Evolutionary conservation across 1,140 invertebrate genomes (phyloP), one percentile per base, ranked within the genome.

Genomic region (Coptotermes formosanus): DNA sequence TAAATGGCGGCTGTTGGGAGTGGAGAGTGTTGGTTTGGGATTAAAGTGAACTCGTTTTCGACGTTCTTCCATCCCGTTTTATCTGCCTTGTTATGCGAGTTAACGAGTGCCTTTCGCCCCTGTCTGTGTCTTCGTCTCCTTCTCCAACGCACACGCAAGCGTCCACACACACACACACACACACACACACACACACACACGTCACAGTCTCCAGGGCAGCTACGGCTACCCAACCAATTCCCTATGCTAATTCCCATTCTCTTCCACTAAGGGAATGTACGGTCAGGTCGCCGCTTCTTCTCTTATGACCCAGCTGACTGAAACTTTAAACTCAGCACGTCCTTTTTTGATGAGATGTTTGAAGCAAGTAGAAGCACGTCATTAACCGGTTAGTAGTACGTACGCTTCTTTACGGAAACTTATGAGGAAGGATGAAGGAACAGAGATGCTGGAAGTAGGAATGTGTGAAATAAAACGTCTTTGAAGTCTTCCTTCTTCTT

Each of bases 281-380:
- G 64, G 64, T 75, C 25, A 30, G 64, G n/a, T 75, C 64, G n/a
- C n/a, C n/a, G 1, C 64, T 30, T 64, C 64, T 14, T n/a, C 64
- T 75, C n/a, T 30, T 16, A 75, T 75, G 16, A 75, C 64, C 64
- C 25, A 30, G 64, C 64, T 30, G 64, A 75, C 25, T 75, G 64
- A 75, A 75, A 75, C 19, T 55, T 55, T 75, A 75, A 75, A 75
- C 25, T 25, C 64, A 25, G 25, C 64, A 75, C 64, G 64, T 75
- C 64, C 64, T 75, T n/a, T n/a, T 75, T 75, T 75, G 64, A 75
- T 75, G 64, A 75, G 64, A 30, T 75, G 64, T 75, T 75, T 75
- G 64, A 25, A 75, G 64, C 3, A 59, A 59, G 55, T 59, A 23
- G 55, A 59, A 59, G 6, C 55, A 59, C 21, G 0, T n/a, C 64